Evolutionary conservation across 2,113 vertebrate genomes (phyloP).

Genomic region (Cephalopterus ornatus): DNA sequence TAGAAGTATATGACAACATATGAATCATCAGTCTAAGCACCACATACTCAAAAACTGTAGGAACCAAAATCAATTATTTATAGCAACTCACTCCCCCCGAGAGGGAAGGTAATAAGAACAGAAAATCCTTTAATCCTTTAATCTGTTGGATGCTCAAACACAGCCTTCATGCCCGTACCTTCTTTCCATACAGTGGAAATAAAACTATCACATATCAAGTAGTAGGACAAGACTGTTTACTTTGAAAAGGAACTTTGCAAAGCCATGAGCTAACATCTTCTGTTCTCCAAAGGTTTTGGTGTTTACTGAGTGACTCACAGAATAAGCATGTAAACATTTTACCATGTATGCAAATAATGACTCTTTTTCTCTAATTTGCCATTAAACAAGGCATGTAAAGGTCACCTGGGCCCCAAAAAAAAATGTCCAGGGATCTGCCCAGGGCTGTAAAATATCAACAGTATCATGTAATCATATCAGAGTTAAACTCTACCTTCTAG

Average conservation of each 20-base stretch:
- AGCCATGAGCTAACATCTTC: neutral
- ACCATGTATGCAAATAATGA: neutral
- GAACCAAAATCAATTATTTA: neutral
- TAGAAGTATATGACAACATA: neutral
- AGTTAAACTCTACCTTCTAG: neutral
- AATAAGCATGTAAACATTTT: conserved; percentile 12
- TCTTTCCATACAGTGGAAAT: neutral
- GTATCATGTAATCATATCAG: neutral
- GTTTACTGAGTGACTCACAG: neutral
- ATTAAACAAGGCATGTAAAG: conserved; percentile 12
- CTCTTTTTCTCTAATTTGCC: neutral
- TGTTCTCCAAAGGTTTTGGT: neutral
- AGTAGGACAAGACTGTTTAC: neutral
- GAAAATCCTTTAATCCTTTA: neutral
- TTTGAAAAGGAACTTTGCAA: neutral
- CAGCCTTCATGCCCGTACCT: neutral
- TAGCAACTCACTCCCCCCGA: neutral
- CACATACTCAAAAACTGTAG: neutral
- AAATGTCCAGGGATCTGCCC: neutral
- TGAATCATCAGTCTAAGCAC: neutral
- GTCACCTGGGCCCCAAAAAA: neutral
- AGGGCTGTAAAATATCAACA: neutral
- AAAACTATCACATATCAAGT: neutral
- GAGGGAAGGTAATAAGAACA: neutral
- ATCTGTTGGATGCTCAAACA: neutral